Base-by-base conservation (phyloP, 1,140 invertebrate species). In the Oryctes rhinoceros region DNA sequence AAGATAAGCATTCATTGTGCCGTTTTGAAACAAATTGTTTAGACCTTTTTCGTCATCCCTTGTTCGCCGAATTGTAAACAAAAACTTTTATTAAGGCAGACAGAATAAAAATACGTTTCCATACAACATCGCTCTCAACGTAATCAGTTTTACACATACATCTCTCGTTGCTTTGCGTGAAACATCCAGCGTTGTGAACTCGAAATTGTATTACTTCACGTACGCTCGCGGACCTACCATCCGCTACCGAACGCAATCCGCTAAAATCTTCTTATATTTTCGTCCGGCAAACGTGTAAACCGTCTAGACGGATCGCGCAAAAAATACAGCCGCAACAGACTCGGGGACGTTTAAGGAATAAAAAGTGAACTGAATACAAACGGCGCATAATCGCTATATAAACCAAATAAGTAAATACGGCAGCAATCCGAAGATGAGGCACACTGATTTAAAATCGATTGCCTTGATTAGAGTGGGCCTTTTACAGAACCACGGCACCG, bases 391-490 rank as follows among this genome's bases (percentile, higher is more conserved):
- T 30, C 65, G 65, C 7, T 71, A 35, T 71, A 71, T 71, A 71
- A 71, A 71, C 65, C 65, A 71, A 71, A 71, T 71, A 71, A 71
- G 65, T 71, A 71, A 71, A 71, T 71, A 71, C 65, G 15, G 30
- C 18, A 71, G 65, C 18, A 11, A 18, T 30, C 65, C 65, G 65
- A 71, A 71, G 65, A 71, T 71, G 65, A 71, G 65, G 15, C 65
- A 71, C 65, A 71, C 65, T 71, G 65, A 71, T 71, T 71, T 71
- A 71, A 71, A 71, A 71, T 71, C 65, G 65, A 71, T 71, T 71
- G 65, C 65, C 20, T 71, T 71, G 65, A 71, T 71, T 71, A 71
- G 65, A 71, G 20, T 71, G 65, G 65, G 65, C 65, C 65, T 71
- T 71, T 71, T 71, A 71, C 20, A 71, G 65, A 59, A n/a, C 53